phyloP scores from a whole-genome alignment of 2,888 invertebrate species.

The Blastobasis lacticolella region DNA sequence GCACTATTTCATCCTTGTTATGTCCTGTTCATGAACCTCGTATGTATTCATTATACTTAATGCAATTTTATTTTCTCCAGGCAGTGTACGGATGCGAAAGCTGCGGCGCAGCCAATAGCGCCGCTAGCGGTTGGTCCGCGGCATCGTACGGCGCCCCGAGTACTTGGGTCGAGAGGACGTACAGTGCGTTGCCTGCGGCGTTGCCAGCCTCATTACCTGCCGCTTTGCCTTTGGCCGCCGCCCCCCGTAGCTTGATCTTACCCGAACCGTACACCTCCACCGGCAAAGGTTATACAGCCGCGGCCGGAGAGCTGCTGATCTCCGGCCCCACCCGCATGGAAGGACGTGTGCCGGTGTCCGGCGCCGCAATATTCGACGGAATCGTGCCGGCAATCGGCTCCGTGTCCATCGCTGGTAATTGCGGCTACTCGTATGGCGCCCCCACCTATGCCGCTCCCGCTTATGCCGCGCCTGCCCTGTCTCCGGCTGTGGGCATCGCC shows the following conservation, averaged over 20 bases:
- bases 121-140: constrained; percentile 4
- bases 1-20: too few relatives aligned
- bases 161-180: not conserved
- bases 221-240: too few relatives aligned
- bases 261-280: constrained; percentile 17
- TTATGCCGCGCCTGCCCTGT: too few relatives aligned
- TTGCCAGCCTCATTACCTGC: too few relatives aligned
- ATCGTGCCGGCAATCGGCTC: constrained; percentile 21
- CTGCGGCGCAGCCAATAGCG: not conserved
- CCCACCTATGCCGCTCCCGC: too few relatives aligned
- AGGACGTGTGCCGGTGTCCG: constrained; percentile 29
- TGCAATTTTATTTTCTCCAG: too few relatives aligned
- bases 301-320: constrained; percentile 24
- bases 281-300: constrained; percentile 22
- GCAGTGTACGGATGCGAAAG: too few relatives aligned
- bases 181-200: too few relatives aligned
- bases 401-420: constrained; percentile 26
- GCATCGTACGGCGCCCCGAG: constrained; percentile 8
- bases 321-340: constrained; percentile 24
- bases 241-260: too few relatives aligned
- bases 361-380: constrained; percentile 24
- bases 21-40: too few relatives aligned
- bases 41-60: too few relatives aligned
- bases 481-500: too few relatives aligned
- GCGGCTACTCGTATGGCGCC: constrained; percentile 11